Percentiles rank a stretch among this genome's conserved stretches.
Conservation (phyloP, 35 echinoderm and acorn worm species). For the Lytechinus pictus region DNA sequence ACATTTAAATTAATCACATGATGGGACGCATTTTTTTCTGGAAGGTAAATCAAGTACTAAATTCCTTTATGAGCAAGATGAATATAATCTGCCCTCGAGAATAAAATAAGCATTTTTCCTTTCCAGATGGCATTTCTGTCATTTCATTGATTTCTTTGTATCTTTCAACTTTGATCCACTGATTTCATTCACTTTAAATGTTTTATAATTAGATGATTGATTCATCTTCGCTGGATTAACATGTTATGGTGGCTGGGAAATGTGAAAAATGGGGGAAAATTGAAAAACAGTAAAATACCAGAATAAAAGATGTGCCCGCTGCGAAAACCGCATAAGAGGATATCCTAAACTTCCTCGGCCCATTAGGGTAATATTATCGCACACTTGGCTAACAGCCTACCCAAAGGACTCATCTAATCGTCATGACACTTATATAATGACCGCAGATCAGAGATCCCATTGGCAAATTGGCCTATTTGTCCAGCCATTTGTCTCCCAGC, state of each 20-base stretch:
- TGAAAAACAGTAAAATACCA: not conserved
- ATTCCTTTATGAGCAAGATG: no score
- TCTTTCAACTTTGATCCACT: no score
- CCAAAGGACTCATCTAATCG: not conserved
- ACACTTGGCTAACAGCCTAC: constrained; percentile 9
- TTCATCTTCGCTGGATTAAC: not conserved
- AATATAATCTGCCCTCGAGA: no score
- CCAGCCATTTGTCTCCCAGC: constrained; percentile 34
- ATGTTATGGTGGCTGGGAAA: not conserved
- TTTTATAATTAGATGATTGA: no score
- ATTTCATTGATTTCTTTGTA: no score
- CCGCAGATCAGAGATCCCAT: constrained; percentile 14
- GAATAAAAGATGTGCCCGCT: constrained; percentile 1
- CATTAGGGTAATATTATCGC: constrained; percentile 43
- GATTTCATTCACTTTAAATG: no score
- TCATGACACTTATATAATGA: constrained; percentile 57
- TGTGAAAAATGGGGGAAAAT: not conserved
- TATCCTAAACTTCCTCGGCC: constrained; percentile 22
- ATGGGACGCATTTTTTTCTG: no score
- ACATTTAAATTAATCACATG: no score
- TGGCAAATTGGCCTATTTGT: constrained; percentile 54
- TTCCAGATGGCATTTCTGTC: no score
- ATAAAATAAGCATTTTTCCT: no score
- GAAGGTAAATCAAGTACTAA: no score
- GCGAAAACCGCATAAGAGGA: constrained; percentile 31